Conservation (phyloP, 2,113 vertebrate genomes). For the Lophochroa leadbeateri region DNA sequence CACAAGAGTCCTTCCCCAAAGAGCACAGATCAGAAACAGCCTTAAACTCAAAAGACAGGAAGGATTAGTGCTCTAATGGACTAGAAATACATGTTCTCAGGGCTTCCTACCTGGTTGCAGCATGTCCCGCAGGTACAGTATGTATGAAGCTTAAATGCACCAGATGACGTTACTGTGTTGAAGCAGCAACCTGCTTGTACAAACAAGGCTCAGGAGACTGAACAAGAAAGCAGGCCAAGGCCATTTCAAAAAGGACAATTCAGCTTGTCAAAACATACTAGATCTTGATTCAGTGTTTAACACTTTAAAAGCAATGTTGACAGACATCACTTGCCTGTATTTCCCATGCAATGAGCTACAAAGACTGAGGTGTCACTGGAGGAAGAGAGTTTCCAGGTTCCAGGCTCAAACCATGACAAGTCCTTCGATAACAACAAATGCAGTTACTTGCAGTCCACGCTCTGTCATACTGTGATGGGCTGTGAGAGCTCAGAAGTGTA, state of each 20-base stretch:
- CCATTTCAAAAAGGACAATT: neutral
- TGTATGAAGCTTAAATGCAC: neutral
- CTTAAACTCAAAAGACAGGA: neutral
- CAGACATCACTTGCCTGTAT: neutral
- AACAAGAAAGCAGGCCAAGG: neutral
- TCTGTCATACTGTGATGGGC: fast-evolving
- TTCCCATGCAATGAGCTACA: neutral
- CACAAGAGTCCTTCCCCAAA: neutral
- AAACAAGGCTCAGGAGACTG: neutral
- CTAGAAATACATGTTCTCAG: neutral
- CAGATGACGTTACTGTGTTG: neutral
- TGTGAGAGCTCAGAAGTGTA: fast-evolving
- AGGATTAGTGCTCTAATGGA: neutral
- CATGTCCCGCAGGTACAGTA: neutral
- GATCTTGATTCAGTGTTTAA: neutral
- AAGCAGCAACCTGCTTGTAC: neutral
- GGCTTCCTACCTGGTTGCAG: neutral
- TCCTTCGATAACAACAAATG: neutral
- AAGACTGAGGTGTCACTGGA: neutral
- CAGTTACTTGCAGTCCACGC: neutral
- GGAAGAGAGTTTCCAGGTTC: neutral
- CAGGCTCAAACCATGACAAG: neutral
- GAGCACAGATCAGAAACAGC: neutral
- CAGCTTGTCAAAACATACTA: neutral
- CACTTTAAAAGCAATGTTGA: neutral